These are phyloP conservation scores for Zaprionus tsacasi DNA, from an alignment of 1,140 invertebrate species.

Conservation along the genomic window DNA sequence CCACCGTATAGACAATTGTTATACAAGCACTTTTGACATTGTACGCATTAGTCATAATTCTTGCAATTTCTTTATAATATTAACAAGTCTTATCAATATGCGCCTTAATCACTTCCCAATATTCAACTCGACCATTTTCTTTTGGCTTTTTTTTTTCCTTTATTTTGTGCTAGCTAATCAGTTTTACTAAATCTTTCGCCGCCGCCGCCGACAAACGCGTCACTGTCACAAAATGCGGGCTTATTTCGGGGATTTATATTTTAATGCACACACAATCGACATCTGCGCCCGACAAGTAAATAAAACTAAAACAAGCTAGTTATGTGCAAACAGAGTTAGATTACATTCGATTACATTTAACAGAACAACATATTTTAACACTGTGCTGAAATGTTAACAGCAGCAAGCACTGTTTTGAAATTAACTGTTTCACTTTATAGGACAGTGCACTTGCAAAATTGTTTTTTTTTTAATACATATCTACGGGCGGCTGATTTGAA, in stretches of 20 bases:
- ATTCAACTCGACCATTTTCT: background rate
- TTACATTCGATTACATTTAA: slow-evolving; percentile 12
- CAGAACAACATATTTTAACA: slow-evolving; percentile 19
- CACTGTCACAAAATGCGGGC: background rate
- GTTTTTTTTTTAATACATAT: background rate
- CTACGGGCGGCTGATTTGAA: background rate
- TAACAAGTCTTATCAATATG: slow-evolving; percentile 40
- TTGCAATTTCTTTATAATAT: slow-evolving; percentile 13
- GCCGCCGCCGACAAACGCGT: slow-evolving; percentile 8
- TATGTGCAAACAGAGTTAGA: slow-evolving; percentile 7
- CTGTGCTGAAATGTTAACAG: slow-evolving; percentile 9
- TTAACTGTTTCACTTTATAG: background rate
- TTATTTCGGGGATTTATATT: background rate
- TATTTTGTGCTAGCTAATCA: background rate
- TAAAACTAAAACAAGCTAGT: slow-evolving; percentile 26
- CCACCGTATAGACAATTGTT: slow-evolving; percentile 2
- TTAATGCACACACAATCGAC: background rate
- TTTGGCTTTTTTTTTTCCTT: no score
- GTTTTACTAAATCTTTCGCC: background rate
- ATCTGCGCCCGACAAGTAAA: slow-evolving; percentile 19
- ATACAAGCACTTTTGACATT: slow-evolving; percentile 34
- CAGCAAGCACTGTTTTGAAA: background rate
- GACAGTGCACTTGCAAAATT: background rate
- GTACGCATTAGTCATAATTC: slow-evolving; percentile 48
- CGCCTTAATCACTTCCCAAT: slow-evolving; percentile 11